These are phyloP conservation scores for Myotis planiceps DNA, from an alignment of 2,797 vertebrate genomes.

Conservation along the genomic window DNA sequence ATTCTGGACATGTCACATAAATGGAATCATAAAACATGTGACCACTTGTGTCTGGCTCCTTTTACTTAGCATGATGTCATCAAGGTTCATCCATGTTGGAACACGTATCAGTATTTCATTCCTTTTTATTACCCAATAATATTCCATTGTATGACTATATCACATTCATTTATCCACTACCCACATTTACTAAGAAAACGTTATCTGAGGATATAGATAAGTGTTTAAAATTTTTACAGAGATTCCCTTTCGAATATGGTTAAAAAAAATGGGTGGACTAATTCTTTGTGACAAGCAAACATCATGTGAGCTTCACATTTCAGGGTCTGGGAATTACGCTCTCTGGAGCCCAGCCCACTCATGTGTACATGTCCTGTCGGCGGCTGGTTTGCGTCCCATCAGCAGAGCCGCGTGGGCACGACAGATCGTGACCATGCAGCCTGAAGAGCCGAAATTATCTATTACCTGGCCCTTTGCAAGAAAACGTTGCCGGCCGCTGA, in stretches of 20 bases:
- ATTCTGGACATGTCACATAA: neutral
- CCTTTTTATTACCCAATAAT: neutral
- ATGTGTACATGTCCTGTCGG: rapidly evolving
- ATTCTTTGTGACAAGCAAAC: neutral
- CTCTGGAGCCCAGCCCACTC: neutral
- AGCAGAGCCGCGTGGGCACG: neutral
- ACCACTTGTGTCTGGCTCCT: neutral
- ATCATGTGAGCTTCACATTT: neutral
- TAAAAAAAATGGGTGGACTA: neutral
- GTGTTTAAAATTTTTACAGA: neutral
- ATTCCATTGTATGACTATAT: neutral
- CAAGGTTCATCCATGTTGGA: neutral
- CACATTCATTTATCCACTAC: neutral
- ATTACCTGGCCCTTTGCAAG: neutral
- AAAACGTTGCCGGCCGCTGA: neutral
- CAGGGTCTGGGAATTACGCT: neutral
- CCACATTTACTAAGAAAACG: neutral
- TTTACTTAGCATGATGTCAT: neutral
- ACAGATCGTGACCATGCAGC: neutral
- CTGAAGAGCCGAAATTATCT: neutral
- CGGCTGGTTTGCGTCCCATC: rapidly evolving
- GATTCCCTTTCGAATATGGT: neutral
- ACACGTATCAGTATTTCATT: neutral
- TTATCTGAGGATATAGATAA: neutral
- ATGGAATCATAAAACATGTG: neutral